These are phyloP conservation scores for Hoplias malabaricus DNA, from an alignment of 2,113 vertebrate species.

Conservation along the genomic window DNA sequence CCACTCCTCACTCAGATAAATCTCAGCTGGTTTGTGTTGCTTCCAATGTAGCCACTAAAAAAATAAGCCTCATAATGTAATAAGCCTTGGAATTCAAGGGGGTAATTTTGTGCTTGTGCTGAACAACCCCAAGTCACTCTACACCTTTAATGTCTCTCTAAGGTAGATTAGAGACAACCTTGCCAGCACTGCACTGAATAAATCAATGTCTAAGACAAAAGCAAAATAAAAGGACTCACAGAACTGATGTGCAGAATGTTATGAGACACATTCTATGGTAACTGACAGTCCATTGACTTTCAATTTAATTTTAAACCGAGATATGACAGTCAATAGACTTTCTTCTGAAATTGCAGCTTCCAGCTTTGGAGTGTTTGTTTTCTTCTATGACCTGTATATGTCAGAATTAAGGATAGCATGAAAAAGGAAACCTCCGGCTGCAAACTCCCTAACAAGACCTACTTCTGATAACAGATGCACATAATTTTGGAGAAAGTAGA, in stretches of 20 bases:
- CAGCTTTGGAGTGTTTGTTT: not conserved
- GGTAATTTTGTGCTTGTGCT: slow-evolving; percentile 7
- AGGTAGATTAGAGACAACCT: not conserved
- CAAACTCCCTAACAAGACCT: not conserved
- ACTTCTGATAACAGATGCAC: slow-evolving; percentile 11
- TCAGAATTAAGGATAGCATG: slow-evolving; percentile 9
- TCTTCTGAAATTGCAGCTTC: not conserved
- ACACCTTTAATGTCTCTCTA: not conserved
- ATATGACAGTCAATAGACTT: not conserved
- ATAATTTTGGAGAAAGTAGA: not conserved
- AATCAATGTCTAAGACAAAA: not conserved
- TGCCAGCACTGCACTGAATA: not conserved
- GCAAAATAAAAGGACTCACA: not conserved
- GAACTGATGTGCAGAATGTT: not conserved
- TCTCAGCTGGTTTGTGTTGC: no score
- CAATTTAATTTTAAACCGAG: not conserved
- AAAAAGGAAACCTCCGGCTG: not conserved
- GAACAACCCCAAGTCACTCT: not conserved
- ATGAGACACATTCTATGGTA: not conserved
- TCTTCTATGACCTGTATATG: not conserved
- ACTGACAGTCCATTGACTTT: not conserved
- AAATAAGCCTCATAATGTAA: no score
- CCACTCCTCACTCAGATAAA: no score
- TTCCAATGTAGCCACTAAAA: no score
- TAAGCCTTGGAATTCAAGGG: no score